These are phyloP conservation scores for Cyanoliseus patagonus DNA, from an alignment of 2,113 vertebrate species.

Conservation along the genomic window DNA sequence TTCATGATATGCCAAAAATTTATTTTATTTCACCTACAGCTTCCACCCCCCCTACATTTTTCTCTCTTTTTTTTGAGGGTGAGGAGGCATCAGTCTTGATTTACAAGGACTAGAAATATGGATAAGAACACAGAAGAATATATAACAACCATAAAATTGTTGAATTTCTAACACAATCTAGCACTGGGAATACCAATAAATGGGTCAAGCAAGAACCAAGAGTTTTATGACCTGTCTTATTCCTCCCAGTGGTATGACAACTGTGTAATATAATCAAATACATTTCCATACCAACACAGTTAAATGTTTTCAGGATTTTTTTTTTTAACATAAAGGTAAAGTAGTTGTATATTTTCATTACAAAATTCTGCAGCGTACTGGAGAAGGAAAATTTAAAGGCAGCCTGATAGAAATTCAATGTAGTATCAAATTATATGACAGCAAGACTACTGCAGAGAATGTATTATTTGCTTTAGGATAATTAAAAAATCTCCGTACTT, in stretches of 20 bases:
- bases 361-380: background rate
- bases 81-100: background rate
- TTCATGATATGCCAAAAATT: background rate
- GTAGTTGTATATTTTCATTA: background rate
- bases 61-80: background rate
- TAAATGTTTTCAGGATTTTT: background rate
- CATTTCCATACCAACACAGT: background rate
- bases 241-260: background rate
- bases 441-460: background rate
- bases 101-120: background rate
- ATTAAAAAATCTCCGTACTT: background rate
- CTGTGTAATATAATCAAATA: background rate
- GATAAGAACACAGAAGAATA: background rate
- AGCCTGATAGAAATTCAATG: background rate
- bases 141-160: background rate
- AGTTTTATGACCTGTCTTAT: background rate
- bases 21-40: background rate
- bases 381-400: background rate
- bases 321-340: background rate
- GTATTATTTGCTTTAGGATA: background rate
- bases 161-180: background rate
- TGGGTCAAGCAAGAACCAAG: background rate
- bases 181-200: background rate
- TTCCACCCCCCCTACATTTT: background rate
- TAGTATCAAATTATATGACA: background rate